These are phyloP conservation scores for Propithecus deckenii DNA, from an alignment of 2,797 vertebrate genomes.

Conservation along the genomic window DNA sequence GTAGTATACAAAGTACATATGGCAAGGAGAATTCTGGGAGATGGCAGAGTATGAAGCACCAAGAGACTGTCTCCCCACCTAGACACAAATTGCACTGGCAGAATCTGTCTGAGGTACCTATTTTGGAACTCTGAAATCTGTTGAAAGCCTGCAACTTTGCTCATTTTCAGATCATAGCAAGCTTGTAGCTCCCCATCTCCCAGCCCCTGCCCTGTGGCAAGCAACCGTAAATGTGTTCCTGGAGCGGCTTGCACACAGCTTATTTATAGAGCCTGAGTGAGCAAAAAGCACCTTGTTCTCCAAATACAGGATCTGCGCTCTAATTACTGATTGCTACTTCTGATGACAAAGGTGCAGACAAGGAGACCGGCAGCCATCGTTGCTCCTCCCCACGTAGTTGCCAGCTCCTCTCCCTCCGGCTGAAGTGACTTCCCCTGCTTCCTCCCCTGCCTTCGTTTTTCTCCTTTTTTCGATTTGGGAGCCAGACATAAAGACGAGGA, in stretches of 20 bases:
- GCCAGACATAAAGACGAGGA: background rate
- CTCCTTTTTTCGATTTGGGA: background rate
- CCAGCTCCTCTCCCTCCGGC: background rate
- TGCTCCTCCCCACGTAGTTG: background rate
- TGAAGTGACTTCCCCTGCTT: background rate
- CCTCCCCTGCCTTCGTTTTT: background rate
- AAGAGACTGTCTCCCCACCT: background rate
- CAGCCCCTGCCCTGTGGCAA: background rate
- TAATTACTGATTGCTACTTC: no score
- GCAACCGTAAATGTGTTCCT: background rate
- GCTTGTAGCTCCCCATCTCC: background rate
- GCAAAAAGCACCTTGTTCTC: background rate
- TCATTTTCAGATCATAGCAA: background rate
- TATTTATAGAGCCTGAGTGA: background rate
- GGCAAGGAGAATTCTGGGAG: background rate
- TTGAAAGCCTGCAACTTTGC: background rate
- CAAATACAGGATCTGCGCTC: background rate
- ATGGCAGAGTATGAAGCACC: no score
- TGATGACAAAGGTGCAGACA: background rate
- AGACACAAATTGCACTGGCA: background rate
- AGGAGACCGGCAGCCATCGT: background rate
- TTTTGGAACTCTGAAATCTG: background rate
- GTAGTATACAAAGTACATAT: background rate
- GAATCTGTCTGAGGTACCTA: no score
- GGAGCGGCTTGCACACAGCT: background rate